Conservation (phyloP, 2,888 invertebrate genomes). For the Anarsia innoxiella region DNA sequence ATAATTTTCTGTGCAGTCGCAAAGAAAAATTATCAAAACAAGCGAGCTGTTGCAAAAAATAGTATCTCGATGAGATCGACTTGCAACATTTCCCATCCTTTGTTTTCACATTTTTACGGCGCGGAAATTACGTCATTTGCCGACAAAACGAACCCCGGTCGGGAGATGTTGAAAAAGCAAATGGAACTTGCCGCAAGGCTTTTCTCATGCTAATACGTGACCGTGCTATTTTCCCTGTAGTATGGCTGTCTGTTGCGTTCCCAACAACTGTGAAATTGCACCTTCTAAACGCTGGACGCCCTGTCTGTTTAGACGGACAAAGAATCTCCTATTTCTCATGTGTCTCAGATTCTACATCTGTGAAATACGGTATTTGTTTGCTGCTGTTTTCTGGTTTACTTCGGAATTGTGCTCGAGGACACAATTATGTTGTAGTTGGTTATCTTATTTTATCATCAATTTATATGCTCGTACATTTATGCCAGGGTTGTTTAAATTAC, state of each 20-base stretch:
- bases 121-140: conserved; percentile 29
- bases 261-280: conserved; percentile 59
- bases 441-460: too few relatives aligned
- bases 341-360: conserved; percentile 3
- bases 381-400: too few relatives aligned
- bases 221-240: conserved; percentile 21
- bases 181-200: conserved; percentile 21
- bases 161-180: conserved; percentile 28
- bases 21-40: too few relatives aligned
- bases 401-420: too few relatives aligned
- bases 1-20: too few relatives aligned
- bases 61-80: too few relatives aligned
- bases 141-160: conserved; percentile 10
- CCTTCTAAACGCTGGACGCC: conserved; percentile 36
- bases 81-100: neutral
- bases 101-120: conserved; percentile 22
- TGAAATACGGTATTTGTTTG: too few relatives aligned
- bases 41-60: too few relatives aligned
- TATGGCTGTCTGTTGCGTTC: conserved; percentile 38
- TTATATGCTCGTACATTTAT: too few relatives aligned
- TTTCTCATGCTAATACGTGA: conserved; percentile 29
- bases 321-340: conserved; percentile 6
- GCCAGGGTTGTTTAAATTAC: too few relatives aligned
- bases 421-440: too few relatives aligned
- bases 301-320: conserved; percentile 7